Evolutionary conservation across 2,888 invertebrate genomes (phyloP).

Genomic region (Nephrotoma flavescens): DNA sequence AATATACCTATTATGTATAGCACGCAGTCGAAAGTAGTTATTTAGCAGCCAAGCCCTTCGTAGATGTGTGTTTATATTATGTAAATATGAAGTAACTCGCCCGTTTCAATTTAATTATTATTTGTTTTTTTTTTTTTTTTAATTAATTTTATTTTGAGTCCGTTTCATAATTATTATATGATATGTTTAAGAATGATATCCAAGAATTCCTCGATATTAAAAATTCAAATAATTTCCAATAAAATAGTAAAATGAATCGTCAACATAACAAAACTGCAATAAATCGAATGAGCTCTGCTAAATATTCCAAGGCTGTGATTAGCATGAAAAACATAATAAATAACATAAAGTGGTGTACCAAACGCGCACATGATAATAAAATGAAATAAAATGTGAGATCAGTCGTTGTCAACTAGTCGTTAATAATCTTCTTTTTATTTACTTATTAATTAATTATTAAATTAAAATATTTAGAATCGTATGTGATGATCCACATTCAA

Average conservation of each 20-base stretch:
- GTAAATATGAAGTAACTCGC: background rate
- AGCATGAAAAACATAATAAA: background rate
- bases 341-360: background rate
- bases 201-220: background rate
- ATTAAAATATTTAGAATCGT: background rate
- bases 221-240: background rate
- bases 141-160: too few species aligned
- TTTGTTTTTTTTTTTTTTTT: too few species aligned
- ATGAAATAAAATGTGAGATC: background rate
- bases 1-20: background rate
- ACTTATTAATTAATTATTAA: background rate
- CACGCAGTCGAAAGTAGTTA: background rate
- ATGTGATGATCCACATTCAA: background rate
- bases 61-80: background rate
- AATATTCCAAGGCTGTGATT: background rate
- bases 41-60: background rate
- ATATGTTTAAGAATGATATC: background rate
- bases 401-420: background rate
- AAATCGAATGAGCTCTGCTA: background rate
- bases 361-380: background rate
- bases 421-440: background rate
- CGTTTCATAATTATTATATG: background rate
- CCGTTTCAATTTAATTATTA: background rate
- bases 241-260: background rate
- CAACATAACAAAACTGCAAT: background rate